Base-by-base conservation (phyloP, 2,888 invertebrate genomes). In the Copidosoma aretas region DNA sequence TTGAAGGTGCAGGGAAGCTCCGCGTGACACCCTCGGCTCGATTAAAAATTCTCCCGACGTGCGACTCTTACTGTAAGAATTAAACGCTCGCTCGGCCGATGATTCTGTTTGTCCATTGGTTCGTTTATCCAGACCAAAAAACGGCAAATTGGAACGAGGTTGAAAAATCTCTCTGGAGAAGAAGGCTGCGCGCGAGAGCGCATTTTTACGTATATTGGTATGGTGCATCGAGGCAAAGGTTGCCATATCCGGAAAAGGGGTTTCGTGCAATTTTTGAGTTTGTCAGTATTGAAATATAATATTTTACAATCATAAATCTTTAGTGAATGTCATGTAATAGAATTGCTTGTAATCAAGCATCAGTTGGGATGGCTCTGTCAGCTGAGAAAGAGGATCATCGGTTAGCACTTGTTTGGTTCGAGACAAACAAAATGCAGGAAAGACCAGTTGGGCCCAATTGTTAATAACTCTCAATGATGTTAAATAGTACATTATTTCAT, bases 191-290 rank as follows among this genome's bases (percentile, higher is more conserved):
- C 75, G 74, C 73, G 73, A 32, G 32, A 80, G 81, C 82, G 77
- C 78, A 70, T 59, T 77, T 76, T 83, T 83, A 83, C 83, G 83
- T 83, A 83, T 82, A 80, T 83, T 80, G 77, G 79, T 58, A n/a
- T n/a, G 32, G 4, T 59, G 52, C 67, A 68, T 65, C 68, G 68
- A 65, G 65, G 64, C 52, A n/a, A 15, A 56, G 56, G 59, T 25
- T 39, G 57, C 25, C 71, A 54, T 62, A 67, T 64, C 67, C 49
- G 39, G 32, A 17, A 12, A 21, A 60, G 19, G 10, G 21, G 49
- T 24, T 41, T 32, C 32, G 8, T n/a, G n/a, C n/a, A n/a, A n/a
- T 21, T 22, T 41, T 41, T 41, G 14, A 8, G 14, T 41, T 10
- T 41, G 8, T 41, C 8, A 10, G 41, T 14, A 14, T 41, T 41